Conservation (phyloP, 2,113 vertebrate species). For the Urocynchramus pylzowi region DNA sequence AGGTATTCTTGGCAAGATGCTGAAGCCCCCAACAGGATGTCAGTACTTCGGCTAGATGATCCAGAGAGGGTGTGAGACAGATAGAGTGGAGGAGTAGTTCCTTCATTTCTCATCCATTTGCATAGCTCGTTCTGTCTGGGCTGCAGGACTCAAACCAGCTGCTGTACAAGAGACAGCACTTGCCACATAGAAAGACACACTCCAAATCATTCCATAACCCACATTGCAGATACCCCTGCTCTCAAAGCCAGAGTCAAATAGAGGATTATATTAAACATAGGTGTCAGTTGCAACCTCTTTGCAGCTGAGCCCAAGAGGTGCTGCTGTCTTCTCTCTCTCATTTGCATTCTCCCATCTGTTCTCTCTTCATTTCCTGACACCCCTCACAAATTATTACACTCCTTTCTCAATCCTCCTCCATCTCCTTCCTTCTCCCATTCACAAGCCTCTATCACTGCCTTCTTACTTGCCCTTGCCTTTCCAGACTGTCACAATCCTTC, state of each 20-base stretch:
- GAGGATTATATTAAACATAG: background rate
- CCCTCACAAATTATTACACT: constrained; percentile 19
- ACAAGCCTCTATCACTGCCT: background rate
- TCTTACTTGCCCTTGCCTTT: background rate
- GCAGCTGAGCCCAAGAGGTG: constrained; percentile 30
- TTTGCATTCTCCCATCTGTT: constrained; percentile 58
- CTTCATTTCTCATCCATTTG: background rate
- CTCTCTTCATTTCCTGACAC: constrained; percentile 36
- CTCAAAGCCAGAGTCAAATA: background rate
- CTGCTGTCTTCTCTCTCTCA: constrained; percentile 8
- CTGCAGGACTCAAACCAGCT: background rate
- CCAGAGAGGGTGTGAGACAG: constrained; percentile 41
- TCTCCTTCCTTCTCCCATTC: background rate
- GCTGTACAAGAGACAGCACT: background rate
- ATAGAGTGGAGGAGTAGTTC: constrained; percentile 3
- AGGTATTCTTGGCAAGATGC: constrained; percentile 17
- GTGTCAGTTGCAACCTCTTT: background rate
- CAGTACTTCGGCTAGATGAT: constrained; percentile 26
- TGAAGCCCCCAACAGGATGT: background rate
- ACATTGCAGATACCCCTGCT: background rate
- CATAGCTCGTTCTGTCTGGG: background rate
- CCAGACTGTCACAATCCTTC: background rate
- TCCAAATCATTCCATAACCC: background rate
- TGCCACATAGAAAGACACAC: background rate
- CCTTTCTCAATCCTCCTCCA: constrained; percentile 24